These are phyloP conservation scores for Sphaeridia pumilis DNA, from an alignment of 2,888 invertebrate species.

Conservation along the genomic window DNA sequence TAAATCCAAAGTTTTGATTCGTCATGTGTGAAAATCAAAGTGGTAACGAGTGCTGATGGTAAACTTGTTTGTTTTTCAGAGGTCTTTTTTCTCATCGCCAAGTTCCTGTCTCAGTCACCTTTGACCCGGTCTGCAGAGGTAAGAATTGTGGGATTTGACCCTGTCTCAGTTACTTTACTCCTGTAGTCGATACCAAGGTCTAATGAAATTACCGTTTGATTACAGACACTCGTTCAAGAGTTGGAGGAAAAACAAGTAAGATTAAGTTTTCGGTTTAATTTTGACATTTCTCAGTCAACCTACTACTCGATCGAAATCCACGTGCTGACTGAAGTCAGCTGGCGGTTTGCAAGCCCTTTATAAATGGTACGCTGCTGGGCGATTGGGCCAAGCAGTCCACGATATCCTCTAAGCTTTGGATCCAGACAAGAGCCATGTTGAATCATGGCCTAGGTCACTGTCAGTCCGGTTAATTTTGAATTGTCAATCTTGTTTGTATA, in stretches of 20 bases:
- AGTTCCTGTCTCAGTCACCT: slow-evolving; percentile 76
- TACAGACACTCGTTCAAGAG: slow-evolving; percentile 66
- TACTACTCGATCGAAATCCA: slow-evolving; percentile 50
- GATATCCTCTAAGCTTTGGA: too few species aligned
- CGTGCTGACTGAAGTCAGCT: slow-evolving; percentile 41
- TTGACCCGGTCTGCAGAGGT: slow-evolving; percentile 74
- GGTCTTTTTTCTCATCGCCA: slow-evolving; percentile 88
- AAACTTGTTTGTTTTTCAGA: slow-evolving; percentile 48
- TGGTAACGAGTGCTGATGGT: not conserved
- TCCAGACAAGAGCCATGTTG: too few species aligned
- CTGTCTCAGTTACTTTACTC: not conserved
- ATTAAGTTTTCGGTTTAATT: slow-evolving; percentile 36
- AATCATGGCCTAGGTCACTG: too few species aligned
- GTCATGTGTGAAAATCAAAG: not conserved
- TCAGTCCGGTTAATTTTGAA: too few species aligned
- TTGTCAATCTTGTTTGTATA: too few species aligned
- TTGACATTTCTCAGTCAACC: slow-evolving; percentile 34
- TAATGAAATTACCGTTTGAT: not conserved
- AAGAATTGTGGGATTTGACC: slow-evolving; percentile 41
- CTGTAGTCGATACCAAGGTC: not conserved
- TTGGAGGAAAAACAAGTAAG: slow-evolving; percentile 69
- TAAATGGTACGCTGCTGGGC: too few species aligned
- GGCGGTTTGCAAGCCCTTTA: slow-evolving; percentile 16
- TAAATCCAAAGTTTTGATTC: not conserved
- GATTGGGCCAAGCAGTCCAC: too few species aligned